Evolutionary conservation across 92 coral and sea anemone species (phyloP), one percentile per base, ranked within the genome.

Genomic region (Zoanthus solanderi): DNA sequence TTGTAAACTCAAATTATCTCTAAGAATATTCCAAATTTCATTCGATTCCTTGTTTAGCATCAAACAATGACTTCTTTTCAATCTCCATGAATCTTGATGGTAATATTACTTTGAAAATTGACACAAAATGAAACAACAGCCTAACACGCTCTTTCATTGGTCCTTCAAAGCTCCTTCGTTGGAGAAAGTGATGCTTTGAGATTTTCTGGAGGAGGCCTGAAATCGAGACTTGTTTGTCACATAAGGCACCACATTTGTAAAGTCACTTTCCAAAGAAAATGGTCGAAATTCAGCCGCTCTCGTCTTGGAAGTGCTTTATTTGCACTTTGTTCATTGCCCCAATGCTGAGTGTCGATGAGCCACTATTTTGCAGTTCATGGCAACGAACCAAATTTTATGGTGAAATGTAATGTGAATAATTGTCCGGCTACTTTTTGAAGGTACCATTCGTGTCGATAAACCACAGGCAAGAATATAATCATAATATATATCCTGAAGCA

Each of bases 41-140:
- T 68, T 29, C 42, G 73, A 68, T 68, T 68, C 73, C 5, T 23
- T 29, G 73, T 68, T 68, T 68, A 68, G 73, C 73, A 28, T 68
- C 73, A 68, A 68, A 68, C 45, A 68, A 28, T 68, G 73, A 68
- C 73, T 68, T 63, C 34, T 68, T 68, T 29, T 31, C 45, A 68
- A 0, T 68, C 23, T 68, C 73, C 73, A 68, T 23, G 44, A 68
- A 42, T 68, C 73, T 68, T 68, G 73, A 68, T 68, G 7, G 73
- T 34, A 28, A 68, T 6, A 68, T 67, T 13, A 28, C 5, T 68
- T 68, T 28, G 71, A 28, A 65, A 65, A 17, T 65, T 17, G 13
- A 68, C 1, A 23, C 11, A 68, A 68, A 68, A 68, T 12, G 37
- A 13, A 68, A 68, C 15, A 6, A 68, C 73, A 68, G 73, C 73